Evolutionary conservation across 1,140 invertebrate genomes (phyloP), one percentile per base, ranked within the genome.

Genomic region (Caenorhabditis inopinata): DNA sequence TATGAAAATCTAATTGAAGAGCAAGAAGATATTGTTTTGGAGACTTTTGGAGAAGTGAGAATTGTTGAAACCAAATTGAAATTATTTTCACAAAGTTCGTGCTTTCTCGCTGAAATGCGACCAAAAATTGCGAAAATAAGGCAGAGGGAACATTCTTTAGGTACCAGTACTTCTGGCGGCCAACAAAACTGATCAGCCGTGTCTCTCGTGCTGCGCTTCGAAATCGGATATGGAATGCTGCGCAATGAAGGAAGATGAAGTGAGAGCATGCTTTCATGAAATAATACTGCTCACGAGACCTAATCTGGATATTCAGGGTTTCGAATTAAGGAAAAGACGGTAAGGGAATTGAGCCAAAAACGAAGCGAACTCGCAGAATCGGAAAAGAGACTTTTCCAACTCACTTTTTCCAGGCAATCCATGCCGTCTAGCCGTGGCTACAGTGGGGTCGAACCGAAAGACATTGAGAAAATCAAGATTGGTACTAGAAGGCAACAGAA

Each of bases 151-250:
- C 23, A 83, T 4, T 32, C n/a, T 86, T 74, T 46, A 85, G 84
- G 83, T 81, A 12, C 81, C 85, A 2, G 74, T 86, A 46, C 45
- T 87, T 14, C 76, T 86, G 23, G 68, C 87, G 3, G 86, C 82
- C 9, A 86, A 86, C 48, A 87, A 86, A 73, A 78, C 53, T 0
- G 85, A 86, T 16, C 23, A 68, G 23, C 58, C 58, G 21, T 68
- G 58, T 38, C 48, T 76, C 38, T 51, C 48, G 0, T 53, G 46
- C 23, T 35, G 18, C 16, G 2, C 48, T 12, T 49, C 48, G 11
- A 46, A 46, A 49, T 75, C 73, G 9, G 45, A 46, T 75, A 46
- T 49, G 42, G 45, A 53, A 25, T 51, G 76, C 51, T 42, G 49
- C 42, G 76, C 53, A 53, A 35, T 78, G 76, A 58, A 68, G 25